Percentiles rank a stretch among this genome's conserved stretches.
Evolutionary conservation across 2,113 vertebrate species (phyloP).

Genomic region (Tricholaema leucomelas): DNA sequence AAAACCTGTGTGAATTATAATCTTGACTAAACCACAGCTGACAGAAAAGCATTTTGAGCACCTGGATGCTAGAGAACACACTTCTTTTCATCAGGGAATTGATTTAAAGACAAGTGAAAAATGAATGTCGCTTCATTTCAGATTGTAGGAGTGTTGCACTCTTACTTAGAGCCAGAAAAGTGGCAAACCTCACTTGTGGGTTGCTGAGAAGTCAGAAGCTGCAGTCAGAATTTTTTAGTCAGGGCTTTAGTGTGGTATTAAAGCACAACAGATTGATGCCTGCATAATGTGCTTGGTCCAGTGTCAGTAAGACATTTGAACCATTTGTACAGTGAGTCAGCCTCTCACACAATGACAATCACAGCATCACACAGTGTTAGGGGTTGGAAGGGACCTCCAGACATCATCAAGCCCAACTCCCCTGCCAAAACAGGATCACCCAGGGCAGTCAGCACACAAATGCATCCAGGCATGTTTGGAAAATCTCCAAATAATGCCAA

Average conservation of each 20-base stretch:
- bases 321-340: background rate
- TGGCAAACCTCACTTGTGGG: background rate
- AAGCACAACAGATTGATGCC: background rate
- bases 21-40: background rate
- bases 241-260: background rate
- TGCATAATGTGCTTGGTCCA: background rate
- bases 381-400: too few species aligned
- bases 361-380: too few species aligned
- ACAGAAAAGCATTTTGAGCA: background rate
- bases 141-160: background rate
- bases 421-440: too few species aligned
- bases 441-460: too few species aligned
- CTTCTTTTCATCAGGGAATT: background rate
- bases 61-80: background rate
- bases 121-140: background rate
- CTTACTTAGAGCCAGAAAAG: background rate
- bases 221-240: background rate
- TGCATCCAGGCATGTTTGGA: too few species aligned
- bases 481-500: background rate
- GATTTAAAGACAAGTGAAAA: background rate
- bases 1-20: background rate
- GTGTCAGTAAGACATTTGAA: background rate
- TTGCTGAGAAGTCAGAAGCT: background rate
- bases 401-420: too few species aligned
- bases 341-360: background rate